These are phyloP conservation scores for Patiria pectinifera DNA, from an alignment of 53 echinoderm and acorn worm species.

Conservation along the genomic window DNA sequence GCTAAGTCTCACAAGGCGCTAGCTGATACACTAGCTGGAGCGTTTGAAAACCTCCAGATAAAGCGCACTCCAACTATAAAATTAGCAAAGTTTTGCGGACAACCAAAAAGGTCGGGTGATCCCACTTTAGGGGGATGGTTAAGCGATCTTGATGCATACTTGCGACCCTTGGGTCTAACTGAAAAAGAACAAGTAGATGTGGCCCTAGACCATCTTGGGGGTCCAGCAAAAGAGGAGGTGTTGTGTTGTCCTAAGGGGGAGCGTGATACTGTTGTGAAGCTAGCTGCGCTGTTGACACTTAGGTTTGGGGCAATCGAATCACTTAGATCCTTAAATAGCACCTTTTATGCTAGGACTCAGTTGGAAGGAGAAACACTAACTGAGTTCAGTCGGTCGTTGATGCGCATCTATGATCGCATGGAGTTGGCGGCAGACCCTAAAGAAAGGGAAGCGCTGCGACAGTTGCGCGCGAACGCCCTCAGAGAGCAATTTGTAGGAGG, in stretches of 20 bases:
- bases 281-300: conserved; percentile 31
- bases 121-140: conserved; percentile 51
- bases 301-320: conserved; percentile 47
- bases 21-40: conserved; percentile 19
- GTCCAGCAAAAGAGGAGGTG: conserved; percentile 53
- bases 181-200: conserved; percentile 20
- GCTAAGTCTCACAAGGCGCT: too few species aligned
- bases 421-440: conserved; percentile 7
- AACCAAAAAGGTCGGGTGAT: conserved; percentile 28
- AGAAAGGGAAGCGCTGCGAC: conserved; percentile 32
- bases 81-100: conserved; percentile 28
- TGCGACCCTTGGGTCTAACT: conserved; percentile 8
- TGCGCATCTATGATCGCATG: conserved; percentile 45
- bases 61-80: conserved; percentile 35
- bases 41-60: conserved; percentile 9
- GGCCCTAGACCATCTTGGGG: conserved; percentile 52
- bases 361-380: conserved; percentile 50
- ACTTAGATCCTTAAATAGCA: conserved; percentile 13
- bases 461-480: conserved; percentile 1
- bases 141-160: conserved; percentile 39
- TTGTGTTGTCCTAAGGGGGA: conserved; percentile 44
- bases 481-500: conserved; percentile 47
- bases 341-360: conserved; percentile 46
- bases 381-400: conserved; percentile 41
- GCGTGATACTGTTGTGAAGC: not conserved